Evolutionary conservation across 2,888 invertebrate species (phyloP), one percentile per base, ranked within the genome.

Genomic region (Tiliacea citrago): DNA sequence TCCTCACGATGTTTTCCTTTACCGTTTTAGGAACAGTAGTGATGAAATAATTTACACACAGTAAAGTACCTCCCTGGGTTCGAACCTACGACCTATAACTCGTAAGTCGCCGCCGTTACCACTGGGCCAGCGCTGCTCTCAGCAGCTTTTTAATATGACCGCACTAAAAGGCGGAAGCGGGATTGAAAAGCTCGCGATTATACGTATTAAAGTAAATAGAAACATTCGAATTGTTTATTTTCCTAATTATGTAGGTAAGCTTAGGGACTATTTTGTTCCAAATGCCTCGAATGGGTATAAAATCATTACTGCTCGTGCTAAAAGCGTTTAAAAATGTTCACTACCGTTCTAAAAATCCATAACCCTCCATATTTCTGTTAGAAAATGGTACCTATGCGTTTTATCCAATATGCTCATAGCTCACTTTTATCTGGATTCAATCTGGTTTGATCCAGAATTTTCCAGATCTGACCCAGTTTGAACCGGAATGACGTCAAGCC

Each of bases 371-470:
- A 42, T 18, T 13, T 55, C 47, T 29, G 6, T 29, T 60, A 29
- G n/a, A 60, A 81, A 68, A 79, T 61, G 35, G 65, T 57, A 29
- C 29, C 1, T 29, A 81, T 62, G 55, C 51, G 66, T 68, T 76
- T 66, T 57, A 61, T 80, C 67, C 67, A 81, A 81, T 68, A 83
- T 51, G 29, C 49, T 35, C 58, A 77, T n/a, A 57, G 78, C 61
- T 68, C 61, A 63, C 49, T 83, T 83, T 79, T 83, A 70, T 79
- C 58, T 69, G 49, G 21, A 66, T 73, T 73, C 70, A 83, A 78
- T 81, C 68, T 49, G 71, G 75, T 69, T 75, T 53, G 45, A 63
- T 69, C 55, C 39, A 47, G 65, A 66, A 72, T 73, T 62, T 75
- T 67, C 21, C 58, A 65, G 72, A 68, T 42, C 51, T 82, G 84